A percentile compares a stretch with the other conserved stretches of the same genome.
Evolutionary conservation across 2,113 vertebrate genomes (phyloP).

Genomic region (Eurypyga helias): DNA sequence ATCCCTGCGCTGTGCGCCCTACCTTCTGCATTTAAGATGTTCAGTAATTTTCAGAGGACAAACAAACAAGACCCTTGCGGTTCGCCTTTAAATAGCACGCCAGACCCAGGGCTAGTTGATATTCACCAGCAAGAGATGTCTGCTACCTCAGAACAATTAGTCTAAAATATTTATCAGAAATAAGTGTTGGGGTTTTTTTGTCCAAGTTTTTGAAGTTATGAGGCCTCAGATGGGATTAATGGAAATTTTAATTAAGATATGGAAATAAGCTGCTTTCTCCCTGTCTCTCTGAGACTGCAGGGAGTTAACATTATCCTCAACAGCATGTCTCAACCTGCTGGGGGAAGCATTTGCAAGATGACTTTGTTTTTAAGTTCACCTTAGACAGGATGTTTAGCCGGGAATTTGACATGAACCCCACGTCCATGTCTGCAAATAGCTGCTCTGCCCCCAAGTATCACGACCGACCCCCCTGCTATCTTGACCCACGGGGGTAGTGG

Average conservation of each 20-base stretch:
- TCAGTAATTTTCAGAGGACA: conserved; percentile 41
- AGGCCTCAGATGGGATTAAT: conserved; percentile 77
- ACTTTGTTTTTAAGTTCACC: conserved; percentile 57
- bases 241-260: conserved; percentile 79
- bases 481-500: rapidly evolving
- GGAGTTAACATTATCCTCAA: conserved; percentile 65
- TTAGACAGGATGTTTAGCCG: neutral
- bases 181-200: conserved; percentile 52
- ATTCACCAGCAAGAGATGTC: conserved; percentile 64
- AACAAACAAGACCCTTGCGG: conserved; percentile 31
- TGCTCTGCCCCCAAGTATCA: neutral
- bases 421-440: neutral
- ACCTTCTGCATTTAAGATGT: neutral
- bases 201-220: conserved; percentile 71
- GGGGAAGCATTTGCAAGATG: conserved; percentile 44
- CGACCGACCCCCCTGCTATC: neutral
- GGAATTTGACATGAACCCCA: neutral
- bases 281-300: conserved; percentile 55
- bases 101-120: conserved; percentile 25
- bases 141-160: conserved; percentile 64
- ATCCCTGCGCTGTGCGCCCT: neutral
- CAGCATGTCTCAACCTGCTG: conserved; percentile 56
- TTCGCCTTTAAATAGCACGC: neutral
- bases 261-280: conserved; percentile 75
- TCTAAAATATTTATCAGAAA: conserved; percentile 75